Evolutionary conservation across 2,888 invertebrate species (phyloP), one percentile per base, ranked within the genome.

Genomic region (Himalopsyche japonica): DNA sequence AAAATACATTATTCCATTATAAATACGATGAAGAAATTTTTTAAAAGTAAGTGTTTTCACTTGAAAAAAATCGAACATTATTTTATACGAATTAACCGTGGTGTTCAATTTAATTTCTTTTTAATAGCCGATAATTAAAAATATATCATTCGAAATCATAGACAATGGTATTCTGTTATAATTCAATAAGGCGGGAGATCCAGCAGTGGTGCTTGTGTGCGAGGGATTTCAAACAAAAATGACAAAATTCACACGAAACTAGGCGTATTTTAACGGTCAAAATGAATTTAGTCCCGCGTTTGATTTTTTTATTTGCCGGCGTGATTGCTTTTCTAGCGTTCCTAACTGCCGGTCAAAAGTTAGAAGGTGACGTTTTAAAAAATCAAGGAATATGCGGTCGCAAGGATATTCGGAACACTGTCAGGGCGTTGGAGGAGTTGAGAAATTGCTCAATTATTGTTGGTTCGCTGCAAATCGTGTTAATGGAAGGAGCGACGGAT

Each of bases 401-500:
- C 18, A 88, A 88, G 82, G 85, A 87, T 24, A 49, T 83, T 18
- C 82, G 89, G 88, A 84, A 89, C 88, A 6, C 87, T 86, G 8
- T 32, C 88, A 18, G 83, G 84, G 1, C 82, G 82, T 6, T 86
- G 89, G 76, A 87, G 87, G 57, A 15, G 7, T 76, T 87, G 78
- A 82, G 85, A 30, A 87, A 86, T 64, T 87, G 85, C 20, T 76
- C 85, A 0, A 95, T 98, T 1, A 94, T 98, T 78, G 94, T 96
- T 88, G 98, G 98, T 0, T 94, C 93, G 87, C 92, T 98, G 1
- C 93, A 94, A 87, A 94, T 98, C 79, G 92, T 95, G 0, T 90
- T 96, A 24, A 92, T 97, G 86, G 94, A 95, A 86, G 90, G 90
- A 81, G 87, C 91, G 0, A 89, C 89, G 1, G 90, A 89, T 12